phyloP scores from a whole-genome alignment of 2,113 vertebrate species.

The Pao palembangensis region DNA sequence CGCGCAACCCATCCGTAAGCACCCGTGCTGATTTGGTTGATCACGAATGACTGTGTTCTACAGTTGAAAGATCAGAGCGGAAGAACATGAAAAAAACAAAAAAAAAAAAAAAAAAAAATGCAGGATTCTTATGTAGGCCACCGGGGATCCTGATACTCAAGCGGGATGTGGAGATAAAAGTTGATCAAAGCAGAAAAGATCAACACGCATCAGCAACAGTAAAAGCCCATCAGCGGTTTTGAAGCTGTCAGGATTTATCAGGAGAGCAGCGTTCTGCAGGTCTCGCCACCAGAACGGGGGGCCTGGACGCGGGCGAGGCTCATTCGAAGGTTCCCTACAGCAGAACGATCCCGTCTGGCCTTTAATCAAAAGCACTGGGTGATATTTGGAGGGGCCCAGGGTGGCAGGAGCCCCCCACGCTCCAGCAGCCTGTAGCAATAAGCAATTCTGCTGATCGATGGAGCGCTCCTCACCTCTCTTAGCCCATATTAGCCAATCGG shows the following conservation, averaged over 20 bases:
- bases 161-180: conserved; percentile 9
- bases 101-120: not conserved
- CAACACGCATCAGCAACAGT: conserved; percentile 8
- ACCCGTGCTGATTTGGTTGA: not conserved
- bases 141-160: not conserved
- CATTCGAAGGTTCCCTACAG: conserved; percentile 36
- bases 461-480: conserved; percentile 27
- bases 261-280: not conserved
- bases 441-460: conserved; percentile 54
- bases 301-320: conserved; percentile 4
- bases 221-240: conserved; percentile 21
- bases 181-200: conserved; percentile 13
- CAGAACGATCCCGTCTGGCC: conserved; percentile 15
- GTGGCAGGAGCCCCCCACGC: conserved; percentile 34
- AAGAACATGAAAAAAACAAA: no score
- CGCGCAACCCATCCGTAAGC: no score
- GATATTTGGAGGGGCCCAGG: conserved; percentile 45
- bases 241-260: not conserved
- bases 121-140: not conserved
- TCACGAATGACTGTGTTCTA: not conserved
- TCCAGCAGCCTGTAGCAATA: conserved; percentile 51
- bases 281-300: conserved; percentile 7
- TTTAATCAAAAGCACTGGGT: conserved; percentile 42
- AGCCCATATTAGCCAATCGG: conserved; percentile 52
- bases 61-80: conserved; percentile 11